Conservation (phyloP, 2,888 invertebrate genomes). For the Therioaphis trifolii region DNA sequence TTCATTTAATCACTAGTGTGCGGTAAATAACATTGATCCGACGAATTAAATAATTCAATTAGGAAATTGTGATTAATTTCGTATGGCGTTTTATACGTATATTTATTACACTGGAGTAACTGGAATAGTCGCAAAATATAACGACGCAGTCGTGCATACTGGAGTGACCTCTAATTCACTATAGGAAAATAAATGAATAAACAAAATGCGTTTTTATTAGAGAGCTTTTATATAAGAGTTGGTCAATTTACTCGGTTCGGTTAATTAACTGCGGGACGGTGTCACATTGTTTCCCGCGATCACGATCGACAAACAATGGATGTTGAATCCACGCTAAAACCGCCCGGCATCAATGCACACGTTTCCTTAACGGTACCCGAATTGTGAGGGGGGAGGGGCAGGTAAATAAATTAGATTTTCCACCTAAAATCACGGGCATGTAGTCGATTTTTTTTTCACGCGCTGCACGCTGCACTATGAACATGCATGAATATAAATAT, state of each 20-base stretch:
- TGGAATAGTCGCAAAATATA: too few species aligned
- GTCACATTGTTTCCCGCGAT: constrained; percentile 19
- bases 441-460: neutral
- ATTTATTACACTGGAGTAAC: too few species aligned
- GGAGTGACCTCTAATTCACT: too few species aligned
- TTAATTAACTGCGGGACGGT: neutral
- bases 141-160: too few species aligned
- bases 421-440: neutral
- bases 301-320: constrained; percentile 50
- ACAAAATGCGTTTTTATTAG: neutral
- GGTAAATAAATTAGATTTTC: constrained; percentile 28
- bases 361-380: constrained; percentile 41
- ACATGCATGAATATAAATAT: too few species aligned
- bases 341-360: neutral
- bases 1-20: too few species aligned
- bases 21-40: too few species aligned
- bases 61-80: too few species aligned
- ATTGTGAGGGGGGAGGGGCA: neutral
- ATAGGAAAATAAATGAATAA: too few species aligned
- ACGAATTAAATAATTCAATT: too few species aligned
- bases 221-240: neutral
- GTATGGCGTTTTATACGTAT: too few species aligned
- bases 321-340: constrained; percentile 6
- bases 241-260: neutral
- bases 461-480: neutral